phyloP scores from a whole-genome alignment of 2,113 vertebrate genomes.

The Azemiops feae region DNA sequence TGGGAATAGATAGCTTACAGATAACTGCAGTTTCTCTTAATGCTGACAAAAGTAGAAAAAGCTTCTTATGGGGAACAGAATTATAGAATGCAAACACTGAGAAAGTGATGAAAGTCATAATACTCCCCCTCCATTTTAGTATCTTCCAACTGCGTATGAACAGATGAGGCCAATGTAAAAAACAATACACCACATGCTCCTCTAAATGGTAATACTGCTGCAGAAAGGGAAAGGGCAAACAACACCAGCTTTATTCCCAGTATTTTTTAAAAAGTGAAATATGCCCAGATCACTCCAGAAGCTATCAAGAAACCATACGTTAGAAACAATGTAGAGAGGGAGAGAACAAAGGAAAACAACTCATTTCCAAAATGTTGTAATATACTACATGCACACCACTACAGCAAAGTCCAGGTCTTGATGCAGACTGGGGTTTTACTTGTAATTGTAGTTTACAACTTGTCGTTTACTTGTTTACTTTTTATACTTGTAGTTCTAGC shows the following conservation, averaged over 20 bases:
- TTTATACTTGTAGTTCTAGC: not conserved
- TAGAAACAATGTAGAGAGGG: not conserved
- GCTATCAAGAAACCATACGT: not conserved
- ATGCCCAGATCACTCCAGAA: not conserved
- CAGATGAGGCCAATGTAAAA: not conserved
- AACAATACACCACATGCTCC: not conserved
- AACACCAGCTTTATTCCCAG: not conserved
- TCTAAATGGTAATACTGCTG: not conserved
- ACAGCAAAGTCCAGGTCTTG: not conserved
- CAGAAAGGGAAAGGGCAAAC: not conserved
- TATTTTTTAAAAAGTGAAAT: not conserved
- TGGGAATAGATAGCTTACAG: constrained; percentile 3
- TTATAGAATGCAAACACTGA: not conserved
- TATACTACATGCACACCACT: not conserved
- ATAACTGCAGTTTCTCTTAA: constrained; percentile 1
- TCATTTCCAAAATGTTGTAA: not conserved
- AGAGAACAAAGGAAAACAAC: not conserved
- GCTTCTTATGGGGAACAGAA: constrained; percentile 17
- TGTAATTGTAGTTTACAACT: not conserved
- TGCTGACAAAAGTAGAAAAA: constrained; percentile 21
- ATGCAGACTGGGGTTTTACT: not conserved
- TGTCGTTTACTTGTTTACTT: not conserved
- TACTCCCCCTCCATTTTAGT: not conserved
- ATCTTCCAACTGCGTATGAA: not conserved
- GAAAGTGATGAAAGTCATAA: constrained; percentile 5